Evolutionary conservation across 2,888 invertebrate species (phyloP), one percentile per base, ranked within the genome.

Genomic region (Drosophila leonis): DNA sequence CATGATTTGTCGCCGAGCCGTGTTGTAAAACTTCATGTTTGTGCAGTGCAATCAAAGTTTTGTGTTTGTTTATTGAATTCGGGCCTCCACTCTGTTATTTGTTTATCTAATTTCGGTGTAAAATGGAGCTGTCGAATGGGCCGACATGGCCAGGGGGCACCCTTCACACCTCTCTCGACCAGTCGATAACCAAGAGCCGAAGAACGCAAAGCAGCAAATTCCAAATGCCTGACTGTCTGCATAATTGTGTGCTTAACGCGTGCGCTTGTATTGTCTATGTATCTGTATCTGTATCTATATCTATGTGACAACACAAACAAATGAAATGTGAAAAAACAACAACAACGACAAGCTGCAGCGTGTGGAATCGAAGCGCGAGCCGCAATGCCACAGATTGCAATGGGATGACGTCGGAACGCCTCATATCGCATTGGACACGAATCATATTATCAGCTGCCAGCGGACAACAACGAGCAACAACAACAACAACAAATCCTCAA

Each of bases 191-290:
- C 35, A 42, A 33, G 18, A 48, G 29, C 37, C 42, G 35, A 24
- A 67, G 13, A 49, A 46, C 55, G 31, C 13, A 49, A 51, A 4
- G 48, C 49, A 67, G 81, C 77, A 79, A 88, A 88, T 84, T 79
- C 86, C 88, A 51, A 87, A 76, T 78, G 90, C 83, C 90, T 85
- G 83, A 78, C 81, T 83, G 90, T 90, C 89, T 90, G 90, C 79
- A 79, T 85, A 88, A 90, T 85, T 89, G 90, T 89, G 85, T 83
- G 82, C 90, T 90, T 88, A 89, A 75, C 88, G 86, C 88, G 75
- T 85, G 88, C 67, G 83, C 72, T 63, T 77, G 65, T 73, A 54
- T 72, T 24, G n/a, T n/a, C n/a, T 51, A 24, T 56, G 13, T 65
- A 8, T 62, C 49, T 66, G 35, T 44, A 24, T 68, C 10, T 39